Base-by-base conservation (phyloP, 2,888 invertebrate genomes). In the Drosophila phalerata region DNA sequence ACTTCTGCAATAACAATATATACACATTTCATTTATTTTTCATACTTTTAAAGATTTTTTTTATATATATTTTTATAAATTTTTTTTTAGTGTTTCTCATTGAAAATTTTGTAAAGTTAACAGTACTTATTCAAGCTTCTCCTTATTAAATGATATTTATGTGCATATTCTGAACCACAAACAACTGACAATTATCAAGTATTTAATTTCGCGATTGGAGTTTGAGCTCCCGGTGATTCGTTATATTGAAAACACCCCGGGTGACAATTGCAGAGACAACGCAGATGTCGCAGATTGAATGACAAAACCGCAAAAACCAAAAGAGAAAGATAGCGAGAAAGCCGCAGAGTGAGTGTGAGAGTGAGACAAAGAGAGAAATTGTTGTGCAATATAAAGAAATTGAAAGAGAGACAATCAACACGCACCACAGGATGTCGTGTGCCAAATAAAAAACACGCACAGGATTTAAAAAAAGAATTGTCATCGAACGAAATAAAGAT, bases 371-470 rank as follows among this genome's bases (percentile, higher is more conserved):
- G 30, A 47, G 22, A 45, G 63, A 57, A 56, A 63, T 58, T 28
- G 47, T 48, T 58, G 63, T 40, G 52, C 37, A 42, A 56, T 15
- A 42, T 37, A 25, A 74, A 66, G 67, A 77, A 71, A 80, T 63
- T 72, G 65, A 71, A 70, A 66, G 71, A 67, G 68, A 60, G 69
- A 76, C 79, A 86, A 88, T 87, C 87, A 73, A 83, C 72, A 53
- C 67, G 79, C 84, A 74, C 81, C 69, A 60, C 84, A 88, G 88
- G 89, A 88, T 56, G 66, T 65, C 70, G 42, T 69, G 69, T 49
- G 64, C 43, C 65, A 55, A 52, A 81, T 69, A 72, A 73, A 75
- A 81, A 69, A 52, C 62, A 68, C 65, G 69, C 61, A 48, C 49
- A 61, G 78, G 76, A 84, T 77, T 78, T 72, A 53, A 48, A 61